Percentiles rank a stretch among this genome's conserved stretches.
phyloP scores from a whole-genome alignment of 2,888 invertebrate genomes.

The Pyrocoelia pectoralis region DNA sequence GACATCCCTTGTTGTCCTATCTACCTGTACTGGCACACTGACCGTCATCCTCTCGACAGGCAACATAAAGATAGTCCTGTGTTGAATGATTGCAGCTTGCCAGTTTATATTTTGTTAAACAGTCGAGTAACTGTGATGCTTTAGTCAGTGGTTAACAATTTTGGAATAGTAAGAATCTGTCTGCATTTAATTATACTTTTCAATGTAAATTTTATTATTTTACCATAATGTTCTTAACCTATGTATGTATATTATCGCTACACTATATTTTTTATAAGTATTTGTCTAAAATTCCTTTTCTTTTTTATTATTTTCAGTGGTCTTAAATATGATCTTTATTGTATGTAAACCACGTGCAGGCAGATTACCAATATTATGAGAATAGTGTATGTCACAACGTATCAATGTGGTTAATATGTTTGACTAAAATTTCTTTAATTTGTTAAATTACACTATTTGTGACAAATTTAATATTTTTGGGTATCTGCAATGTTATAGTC shows the following conservation, averaged over 20 bases:
- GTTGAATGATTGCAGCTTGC: slow-evolving; percentile 23
- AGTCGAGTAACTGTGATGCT: slow-evolving; percentile 33
- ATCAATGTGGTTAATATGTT: background rate
- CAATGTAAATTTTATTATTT: too few species aligned
- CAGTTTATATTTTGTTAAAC: slow-evolving; percentile 30
- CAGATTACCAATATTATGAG: slow-evolving; percentile 1
- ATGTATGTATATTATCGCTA: too few species aligned
- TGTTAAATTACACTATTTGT: background rate
- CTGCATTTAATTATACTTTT: slow-evolving; percentile 16
- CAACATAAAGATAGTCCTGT: slow-evolving; percentile 18
- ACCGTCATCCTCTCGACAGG: slow-evolving; percentile 38
- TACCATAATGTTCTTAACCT: too few species aligned
- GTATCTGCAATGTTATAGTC: slow-evolving; percentile 19
- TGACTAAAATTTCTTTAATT: background rate
- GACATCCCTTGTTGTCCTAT: slow-evolving; percentile 39
- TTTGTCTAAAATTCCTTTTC: background rate
- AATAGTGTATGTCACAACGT: background rate
- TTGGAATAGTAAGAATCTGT: slow-evolving; percentile 17
- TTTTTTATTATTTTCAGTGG: background rate
- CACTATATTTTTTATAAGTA: background rate
- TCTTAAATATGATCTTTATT: too few species aligned
- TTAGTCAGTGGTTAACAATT: slow-evolving; percentile 23
- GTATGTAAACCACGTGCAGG: background rate
- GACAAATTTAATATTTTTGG: slow-evolving; percentile 23
- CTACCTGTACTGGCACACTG: slow-evolving; percentile 42